Base-by-base conservation (phyloP, 2,113 vertebrate genomes). In the Myiagra hebetior region DNA sequence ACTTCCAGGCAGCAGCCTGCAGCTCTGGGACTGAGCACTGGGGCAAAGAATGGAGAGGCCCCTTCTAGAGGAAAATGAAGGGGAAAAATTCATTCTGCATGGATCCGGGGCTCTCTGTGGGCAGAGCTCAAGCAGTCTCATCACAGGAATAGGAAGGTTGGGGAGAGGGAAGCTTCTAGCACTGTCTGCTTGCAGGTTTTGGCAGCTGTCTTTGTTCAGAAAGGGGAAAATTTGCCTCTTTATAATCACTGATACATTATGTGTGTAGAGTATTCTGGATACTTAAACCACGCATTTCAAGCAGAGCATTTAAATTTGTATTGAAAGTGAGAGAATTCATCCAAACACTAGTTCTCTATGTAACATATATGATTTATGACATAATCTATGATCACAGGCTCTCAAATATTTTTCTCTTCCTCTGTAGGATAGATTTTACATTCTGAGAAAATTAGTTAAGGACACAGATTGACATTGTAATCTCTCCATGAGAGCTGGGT, bases 1-100 rank as follows among this genome's bases (percentile, higher is more conserved):
- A 89, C 91, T 93, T 86, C 76, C 93, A 89, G 87, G 78, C 85
- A 96, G 91, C 85, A 87, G 72, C 83, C 94, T 91, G 81, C 87
- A 91, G 87, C 89, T 87, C 79, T 69, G 79, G 57, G 67, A 74
- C 80, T 65, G 30, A 75, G 65, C 5, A 2, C 74, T 65, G 87
- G 57, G 84, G 89, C 67, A 89, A 41, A 75, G 87, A 50, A 69
- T 60, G 70, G 52, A 62, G 93, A 96, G 96, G 96, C 93, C 93
- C 81, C 80, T 94, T 91, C 77, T 75, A 15, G 10, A 42, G 35
- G 16, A 44, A 77, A 89, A 35, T 9, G 14, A 69, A 84, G 67
- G 67, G 74, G 67, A 2, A 63, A 41, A 72, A 75, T 46, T 80
- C 30, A 18, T 81, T 46, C 53, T 95, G 6, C 72, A 53, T 44